phyloP scores from a whole-genome alignment of 2,113 vertebrate species.

The Mastomys natalensis region DNA sequence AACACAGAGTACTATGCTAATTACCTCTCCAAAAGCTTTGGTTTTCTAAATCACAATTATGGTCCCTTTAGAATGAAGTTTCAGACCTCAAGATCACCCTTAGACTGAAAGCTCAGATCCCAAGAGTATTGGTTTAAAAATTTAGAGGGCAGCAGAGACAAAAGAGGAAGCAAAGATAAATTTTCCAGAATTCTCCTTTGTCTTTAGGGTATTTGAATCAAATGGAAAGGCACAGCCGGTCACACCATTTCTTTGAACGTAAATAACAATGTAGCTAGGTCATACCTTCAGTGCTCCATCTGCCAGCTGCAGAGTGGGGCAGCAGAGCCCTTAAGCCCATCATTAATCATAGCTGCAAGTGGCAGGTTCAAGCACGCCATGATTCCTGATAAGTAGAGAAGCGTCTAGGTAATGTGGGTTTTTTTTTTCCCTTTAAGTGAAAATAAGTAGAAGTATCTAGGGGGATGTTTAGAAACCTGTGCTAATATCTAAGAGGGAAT shows the following conservation, averaged over 20 bases:
- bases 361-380: slow-evolving; percentile 68
- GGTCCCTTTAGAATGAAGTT: not conserved
- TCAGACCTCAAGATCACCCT: slow-evolving; percentile 42
- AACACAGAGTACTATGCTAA: not conserved
- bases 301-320: slow-evolving; percentile 78
- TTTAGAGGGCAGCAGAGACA: not conserved
- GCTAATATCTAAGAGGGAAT: not conserved
- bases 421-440: slow-evolving; percentile 79
- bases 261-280: slow-evolving; percentile 24
- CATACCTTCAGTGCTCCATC: slow-evolving; percentile 75
- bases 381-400: slow-evolving; percentile 78
- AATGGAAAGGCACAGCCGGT: slow-evolving; percentile 67
- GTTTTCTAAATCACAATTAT: not conserved
- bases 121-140: not conserved
- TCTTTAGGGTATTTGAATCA: slow-evolving; percentile 69
- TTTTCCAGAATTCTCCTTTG: slow-evolving; percentile 67
- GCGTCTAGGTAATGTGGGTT: slow-evolving; percentile 64
- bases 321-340: slow-evolving; percentile 82
- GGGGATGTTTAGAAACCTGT: not conserved
- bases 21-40: not conserved
- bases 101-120: slow-evolving; percentile 10
- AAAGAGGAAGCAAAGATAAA: not conserved
- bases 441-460: not conserved
- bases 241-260: slow-evolving; percentile 68
- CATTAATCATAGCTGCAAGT: slow-evolving; percentile 83